These are phyloP conservation scores for Toxotes lorentzi DNA, from an alignment of 2,797 vertebrate genomes.

Conservation along the genomic window DNA sequence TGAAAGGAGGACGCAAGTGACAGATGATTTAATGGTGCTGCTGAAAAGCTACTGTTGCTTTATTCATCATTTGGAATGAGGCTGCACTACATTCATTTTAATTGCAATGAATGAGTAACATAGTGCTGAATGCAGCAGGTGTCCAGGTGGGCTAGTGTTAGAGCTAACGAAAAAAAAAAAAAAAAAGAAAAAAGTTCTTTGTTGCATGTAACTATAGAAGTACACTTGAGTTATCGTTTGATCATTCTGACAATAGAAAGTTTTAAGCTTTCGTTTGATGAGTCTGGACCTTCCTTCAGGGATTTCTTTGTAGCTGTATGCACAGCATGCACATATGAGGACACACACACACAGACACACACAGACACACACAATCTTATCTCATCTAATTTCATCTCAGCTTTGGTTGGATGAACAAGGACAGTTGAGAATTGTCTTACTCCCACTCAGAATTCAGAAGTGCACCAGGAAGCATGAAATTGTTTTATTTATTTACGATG, in stretches of 20 bases:
- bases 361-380: conserved; percentile 33
- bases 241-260: conserved; percentile 52
- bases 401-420: conserved; percentile 75
- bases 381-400: conserved; percentile 73
- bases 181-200: conserved; percentile 2
- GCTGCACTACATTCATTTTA: conserved; percentile 22
- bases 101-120: conserved; percentile 33
- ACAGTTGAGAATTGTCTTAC: conserved; percentile 71
- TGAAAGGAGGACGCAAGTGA: conserved; percentile 10
- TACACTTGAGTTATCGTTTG: conserved; percentile 40
- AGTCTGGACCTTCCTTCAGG: conserved; percentile 48
- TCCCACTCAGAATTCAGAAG: conserved; percentile 73
- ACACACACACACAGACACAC: conserved; percentile 4
- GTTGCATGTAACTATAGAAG: conserved; percentile 28
- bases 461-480: conserved; percentile 80
- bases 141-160: conserved; percentile 36
- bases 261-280: conserved; percentile 57
- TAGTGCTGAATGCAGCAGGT: conserved; percentile 12
- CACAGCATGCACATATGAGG: conserved; percentile 24
- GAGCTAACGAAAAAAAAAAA: conserved; percentile 11
- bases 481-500: conserved; percentile 83
- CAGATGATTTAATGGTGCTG: conserved; percentile 14
- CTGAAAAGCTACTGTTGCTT: conserved; percentile 10
- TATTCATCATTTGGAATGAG: conserved; percentile 10
- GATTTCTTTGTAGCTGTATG: conserved; percentile 52